phyloP scores from a whole-genome alignment of 2,797 vertebrate species.

The Saxicola maurus region DNA sequence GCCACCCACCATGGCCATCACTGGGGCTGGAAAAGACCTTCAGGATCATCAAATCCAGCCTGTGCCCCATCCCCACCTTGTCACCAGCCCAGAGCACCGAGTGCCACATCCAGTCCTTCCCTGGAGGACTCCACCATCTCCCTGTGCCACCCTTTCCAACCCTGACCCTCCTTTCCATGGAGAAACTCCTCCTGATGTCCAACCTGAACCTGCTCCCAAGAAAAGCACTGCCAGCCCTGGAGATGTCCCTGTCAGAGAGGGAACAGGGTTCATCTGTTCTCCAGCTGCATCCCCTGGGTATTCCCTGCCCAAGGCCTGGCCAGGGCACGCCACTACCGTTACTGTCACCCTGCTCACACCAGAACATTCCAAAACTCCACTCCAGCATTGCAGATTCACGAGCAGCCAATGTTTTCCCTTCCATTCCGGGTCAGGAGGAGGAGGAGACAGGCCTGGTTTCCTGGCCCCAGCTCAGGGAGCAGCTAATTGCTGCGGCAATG shows the following conservation, averaged over 20 bases:
- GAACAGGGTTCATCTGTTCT: fast-evolving
- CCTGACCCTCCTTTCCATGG: not conserved
- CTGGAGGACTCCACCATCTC: not conserved
- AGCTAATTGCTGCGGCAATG: slow-evolving; percentile 53
- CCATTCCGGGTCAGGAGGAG: not conserved
- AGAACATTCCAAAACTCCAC: fast-evolving
- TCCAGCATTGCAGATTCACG: fast-evolving
- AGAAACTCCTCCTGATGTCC: not conserved
- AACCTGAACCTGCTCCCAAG: fast-evolving
- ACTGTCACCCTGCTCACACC: fast-evolving
- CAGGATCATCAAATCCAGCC: not conserved
- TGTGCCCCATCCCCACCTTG: not conserved
- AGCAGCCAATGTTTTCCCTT: not conserved
- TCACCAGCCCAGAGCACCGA: not conserved
- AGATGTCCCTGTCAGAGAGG: not conserved
- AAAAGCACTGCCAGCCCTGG: fast-evolving
- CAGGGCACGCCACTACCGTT: fast-evolving
- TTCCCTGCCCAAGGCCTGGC: fast-evolving
- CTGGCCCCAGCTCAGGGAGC: slow-evolving; percentile 20
- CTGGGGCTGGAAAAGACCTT: not conserved
- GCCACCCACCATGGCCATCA: fast-evolving
- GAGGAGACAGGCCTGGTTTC: not conserved
- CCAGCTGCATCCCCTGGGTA: fast-evolving
- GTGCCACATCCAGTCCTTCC: fast-evolving
- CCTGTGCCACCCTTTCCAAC: not conserved